These are phyloP conservation scores for Rhopalosiphum padi DNA, from an alignment of 1,140 invertebrate genomes.

Conservation along the genomic window DNA sequence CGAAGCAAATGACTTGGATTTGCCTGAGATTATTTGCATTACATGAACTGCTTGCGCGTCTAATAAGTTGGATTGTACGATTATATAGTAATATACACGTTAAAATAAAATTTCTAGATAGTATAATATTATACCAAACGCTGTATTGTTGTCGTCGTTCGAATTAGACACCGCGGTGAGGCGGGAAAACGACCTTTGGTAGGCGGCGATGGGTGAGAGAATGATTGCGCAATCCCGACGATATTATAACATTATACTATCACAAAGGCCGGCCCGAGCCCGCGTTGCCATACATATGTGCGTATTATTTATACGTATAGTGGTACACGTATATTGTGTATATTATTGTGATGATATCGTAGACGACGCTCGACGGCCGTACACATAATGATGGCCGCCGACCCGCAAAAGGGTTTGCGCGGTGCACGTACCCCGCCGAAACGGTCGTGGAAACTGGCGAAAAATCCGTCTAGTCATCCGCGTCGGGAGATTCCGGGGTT, in stretches of 20 bases:
- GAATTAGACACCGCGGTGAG: neutral
- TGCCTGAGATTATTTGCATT: neutral
- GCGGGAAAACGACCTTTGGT: neutral
- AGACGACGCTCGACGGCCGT: neutral
- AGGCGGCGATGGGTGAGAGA: no score
- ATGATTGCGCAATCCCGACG: neutral
- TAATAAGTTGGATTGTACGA: neutral
- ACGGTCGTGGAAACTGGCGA: conserved; percentile 29
- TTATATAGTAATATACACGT: neutral
- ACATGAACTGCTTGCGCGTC: neutral
- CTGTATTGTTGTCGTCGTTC: neutral
- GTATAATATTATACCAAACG: neutral
- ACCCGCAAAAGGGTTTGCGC: conserved; percentile 3
- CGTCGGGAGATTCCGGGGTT: neutral
- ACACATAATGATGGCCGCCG: neutral
- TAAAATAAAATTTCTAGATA: no score
- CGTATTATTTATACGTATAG: neutral
- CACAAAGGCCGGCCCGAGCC: neutral
- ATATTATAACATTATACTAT: neutral
- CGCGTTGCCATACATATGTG: neutral
- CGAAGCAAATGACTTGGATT: neutral
- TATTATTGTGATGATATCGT: neutral
- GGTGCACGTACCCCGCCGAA: neutral
- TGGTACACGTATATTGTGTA: no score
- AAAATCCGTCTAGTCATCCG: conserved; percentile 28